Evolutionary conservation across 2,113 vertebrate genomes (phyloP).

Genomic region (Alosa alosa): DNA sequence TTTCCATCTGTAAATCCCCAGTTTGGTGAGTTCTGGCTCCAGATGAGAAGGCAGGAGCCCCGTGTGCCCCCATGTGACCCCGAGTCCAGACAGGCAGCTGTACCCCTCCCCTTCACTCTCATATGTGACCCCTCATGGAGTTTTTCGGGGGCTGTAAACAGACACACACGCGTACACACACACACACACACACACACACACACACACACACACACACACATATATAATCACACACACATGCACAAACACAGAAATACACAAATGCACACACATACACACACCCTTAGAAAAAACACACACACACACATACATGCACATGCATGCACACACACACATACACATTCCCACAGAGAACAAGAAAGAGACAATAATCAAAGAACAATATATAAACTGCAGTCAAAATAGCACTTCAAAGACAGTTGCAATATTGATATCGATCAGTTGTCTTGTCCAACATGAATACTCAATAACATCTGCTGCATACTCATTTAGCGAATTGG

Average conservation of each 20-base stretch:
- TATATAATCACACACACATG: not conserved
- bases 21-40: no score
- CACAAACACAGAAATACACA: no score
- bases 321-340: not conserved
- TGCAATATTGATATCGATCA: constrained; percentile 17
- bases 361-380: not conserved
- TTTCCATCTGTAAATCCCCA: not conserved
- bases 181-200: not conserved
- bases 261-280: not conserved
- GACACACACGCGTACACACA: not conserved
- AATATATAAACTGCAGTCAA: not conserved
- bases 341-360: not conserved
- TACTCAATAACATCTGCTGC: not conserved
- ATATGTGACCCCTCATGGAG: not conserved
- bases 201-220: not conserved
- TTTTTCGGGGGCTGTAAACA: not conserved
- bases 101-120: not conserved
- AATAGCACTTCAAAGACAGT: not conserved
- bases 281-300: not conserved
- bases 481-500: not conserved
- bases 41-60: no score
- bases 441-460: not conserved
- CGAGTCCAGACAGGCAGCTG: no score
- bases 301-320: not conserved
- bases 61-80: no score